Base-by-base conservation (phyloP, 2,797 vertebrate genomes). In the Salmo trutta region DNA sequence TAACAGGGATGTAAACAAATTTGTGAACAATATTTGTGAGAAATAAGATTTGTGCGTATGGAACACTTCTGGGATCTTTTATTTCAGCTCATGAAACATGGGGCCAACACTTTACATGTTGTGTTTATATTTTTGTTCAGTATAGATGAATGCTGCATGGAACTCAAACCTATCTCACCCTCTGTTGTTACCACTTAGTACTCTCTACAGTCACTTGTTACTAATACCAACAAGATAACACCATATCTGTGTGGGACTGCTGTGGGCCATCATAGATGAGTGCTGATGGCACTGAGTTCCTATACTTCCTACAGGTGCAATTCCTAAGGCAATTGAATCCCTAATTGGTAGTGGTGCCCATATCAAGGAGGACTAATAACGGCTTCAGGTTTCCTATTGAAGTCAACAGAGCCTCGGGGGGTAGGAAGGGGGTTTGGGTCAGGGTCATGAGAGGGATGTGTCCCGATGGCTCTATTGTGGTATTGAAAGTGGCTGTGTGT, bases 401-500 rank as follows among this genome's bases (percentile, higher is more conserved):
- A 91, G 88, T 47, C 83, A 87, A 75, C n/a, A 76, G 89, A 81
- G 81, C 91, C 88, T 88, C 4, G 27, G 81, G 91, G 87, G 81
- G 0, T 83, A 75, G 77, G 81, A 64, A 80, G 77, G 83, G 84
- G 74, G 73, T 88, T 54, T 79, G 85, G 89, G 91, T 93, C 89
- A 90, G 90, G 93, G 91, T 93, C 91, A 88, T 73, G 79, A 83
- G 88, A 90, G 82, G 82, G 89, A 89, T 86, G 86, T 84, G 83
- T 88, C 85, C 78, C 51, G 52, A 72, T 79, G 84, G 86, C 80
- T 92, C 89, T 83, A 86, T 88, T 91, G 87, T 86, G 81, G 79
- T 83, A 81, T 75, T 91, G 91, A 93, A 92, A 91, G 81, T 80
- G 74, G 70, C 88, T 82, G 83, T 91, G 91, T 92, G 91, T 86